phyloP scores from a whole-genome alignment of 2,797 vertebrate genomes.

The Micromesistius poutassou region DNA sequence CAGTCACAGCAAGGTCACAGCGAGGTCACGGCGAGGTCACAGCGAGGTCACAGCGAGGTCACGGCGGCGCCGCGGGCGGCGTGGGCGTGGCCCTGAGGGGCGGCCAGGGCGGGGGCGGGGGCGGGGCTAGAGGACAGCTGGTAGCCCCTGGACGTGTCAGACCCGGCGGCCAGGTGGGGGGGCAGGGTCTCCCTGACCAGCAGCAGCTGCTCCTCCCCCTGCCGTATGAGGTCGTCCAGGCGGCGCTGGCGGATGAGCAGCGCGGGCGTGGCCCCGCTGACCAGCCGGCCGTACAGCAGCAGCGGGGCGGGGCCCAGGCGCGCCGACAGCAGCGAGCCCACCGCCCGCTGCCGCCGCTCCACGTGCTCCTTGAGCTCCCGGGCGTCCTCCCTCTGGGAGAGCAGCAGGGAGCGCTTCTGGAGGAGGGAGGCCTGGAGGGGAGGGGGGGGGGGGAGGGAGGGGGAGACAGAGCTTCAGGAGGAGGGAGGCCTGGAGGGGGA shows the following conservation, averaged over 20 bases:
- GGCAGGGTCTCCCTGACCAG: constrained; percentile 82
- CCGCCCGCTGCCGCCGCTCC: constrained; percentile 86
- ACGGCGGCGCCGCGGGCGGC: constrained; percentile 50
- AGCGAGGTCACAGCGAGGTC: constrained; percentile 78
- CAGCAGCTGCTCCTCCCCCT: constrained; percentile 84
- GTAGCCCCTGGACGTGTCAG: constrained; percentile 17
- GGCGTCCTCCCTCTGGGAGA: constrained; percentile 89
- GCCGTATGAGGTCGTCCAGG: constrained; percentile 88
- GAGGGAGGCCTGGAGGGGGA: too few relatives aligned
- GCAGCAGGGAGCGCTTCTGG: constrained; percentile 84
- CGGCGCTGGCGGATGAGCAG: constrained; percentile 89
- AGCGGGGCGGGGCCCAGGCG: constrained; percentile 81
- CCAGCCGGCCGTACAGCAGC: constrained; percentile 82
- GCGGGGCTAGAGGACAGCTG: not conserved
- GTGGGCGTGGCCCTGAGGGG: constrained; percentile 29
- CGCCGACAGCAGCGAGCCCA: constrained; percentile 81
- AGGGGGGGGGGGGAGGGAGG: not conserved
- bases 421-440: constrained; percentile 79
- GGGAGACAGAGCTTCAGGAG: too few relatives aligned
- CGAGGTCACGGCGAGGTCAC: constrained; percentile 74
- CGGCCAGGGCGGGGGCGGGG: not conserved
- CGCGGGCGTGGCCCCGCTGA: constrained; percentile 85
- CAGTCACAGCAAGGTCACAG: constrained; percentile 66
- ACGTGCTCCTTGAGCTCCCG: constrained; percentile 94
- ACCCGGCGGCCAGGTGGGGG: constrained; percentile 36